phyloP scores from a whole-genome alignment of 2,113 vertebrate genomes.

The Oncorhynchus tshawytscha region DNA sequence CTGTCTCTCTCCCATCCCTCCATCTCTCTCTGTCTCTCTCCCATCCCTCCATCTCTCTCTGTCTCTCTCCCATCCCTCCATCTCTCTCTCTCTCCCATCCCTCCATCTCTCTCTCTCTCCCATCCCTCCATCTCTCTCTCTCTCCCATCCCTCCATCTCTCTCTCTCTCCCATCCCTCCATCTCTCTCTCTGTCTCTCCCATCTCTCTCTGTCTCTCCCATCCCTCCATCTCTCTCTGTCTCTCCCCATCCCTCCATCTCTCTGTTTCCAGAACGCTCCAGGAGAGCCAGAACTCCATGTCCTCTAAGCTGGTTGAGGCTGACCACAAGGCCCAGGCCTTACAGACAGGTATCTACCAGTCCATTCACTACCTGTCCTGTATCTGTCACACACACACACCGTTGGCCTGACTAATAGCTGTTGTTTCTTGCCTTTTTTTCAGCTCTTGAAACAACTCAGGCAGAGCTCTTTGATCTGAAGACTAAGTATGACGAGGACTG shows the following conservation, averaged over 20 bases:
- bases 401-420: too few species aligned
- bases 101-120: not conserved
- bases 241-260: not conserved
- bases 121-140: not conserved
- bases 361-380: too few species aligned
- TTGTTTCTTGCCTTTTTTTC: conserved; percentile 48
- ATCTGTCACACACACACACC: too few species aligned
- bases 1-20: too few species aligned
- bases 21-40: too few species aligned
- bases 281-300: conserved; percentile 91
- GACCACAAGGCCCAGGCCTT: conserved; percentile 91
- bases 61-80: not conserved
- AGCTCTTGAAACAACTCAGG: conserved; percentile 97
- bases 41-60: too few species aligned
- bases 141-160: too few species aligned
- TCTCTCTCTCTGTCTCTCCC: not conserved
- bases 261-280: conserved; percentile 84
- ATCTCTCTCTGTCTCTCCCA: not conserved
- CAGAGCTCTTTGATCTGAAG: conserved; percentile 99
- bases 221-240: not conserved
- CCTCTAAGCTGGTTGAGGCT: conserved; percentile 91
- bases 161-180: too few species aligned
- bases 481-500: conserved; percentile 98
- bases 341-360: conserved; percentile 84
- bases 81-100: not conserved